Conservation (phyloP, 2,888 invertebrate species). For the Patella caerulea region DNA sequence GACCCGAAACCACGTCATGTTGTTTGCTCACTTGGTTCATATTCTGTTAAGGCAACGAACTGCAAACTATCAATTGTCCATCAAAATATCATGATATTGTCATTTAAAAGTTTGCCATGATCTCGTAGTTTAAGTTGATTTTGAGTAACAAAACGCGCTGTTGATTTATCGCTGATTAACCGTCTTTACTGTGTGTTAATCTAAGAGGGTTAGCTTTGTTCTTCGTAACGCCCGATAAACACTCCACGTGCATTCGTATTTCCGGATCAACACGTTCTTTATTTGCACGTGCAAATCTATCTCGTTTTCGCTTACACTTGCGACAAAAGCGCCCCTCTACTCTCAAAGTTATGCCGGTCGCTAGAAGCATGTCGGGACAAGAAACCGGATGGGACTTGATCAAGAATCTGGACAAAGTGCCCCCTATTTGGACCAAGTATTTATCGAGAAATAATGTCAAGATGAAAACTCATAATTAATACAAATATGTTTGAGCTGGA, state of each 20-base stretch:
- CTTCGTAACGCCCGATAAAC: constrained; percentile 4
- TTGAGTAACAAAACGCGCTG: too few relatives aligned
- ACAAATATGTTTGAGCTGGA: too few relatives aligned
- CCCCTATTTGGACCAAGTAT: constrained; percentile 4
- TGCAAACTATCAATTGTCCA: too few relatives aligned
- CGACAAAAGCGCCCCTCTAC: too few relatives aligned
- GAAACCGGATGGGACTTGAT: background rate
- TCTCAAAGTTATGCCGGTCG: too few relatives aligned
- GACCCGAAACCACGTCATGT: too few relatives aligned
- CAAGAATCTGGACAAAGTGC: background rate
- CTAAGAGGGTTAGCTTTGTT: constrained; percentile 6
- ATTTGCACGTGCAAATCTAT: constrained; percentile 7
- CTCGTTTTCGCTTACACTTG: background rate
- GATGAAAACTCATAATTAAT: too few relatives aligned
- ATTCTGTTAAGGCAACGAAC: too few relatives aligned
- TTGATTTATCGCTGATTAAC: background rate
- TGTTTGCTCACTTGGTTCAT: too few relatives aligned
- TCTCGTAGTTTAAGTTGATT: background rate
- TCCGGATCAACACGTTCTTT: constrained; percentile 7
- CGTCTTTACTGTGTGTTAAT: background rate
- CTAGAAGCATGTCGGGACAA: background rate
- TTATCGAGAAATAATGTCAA: background rate
- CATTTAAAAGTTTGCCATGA: constrained; percentile 2
- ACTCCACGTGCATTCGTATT: constrained; percentile 7
- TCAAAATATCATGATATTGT: background rate